Conservation (phyloP, 2,888 invertebrate genomes). For the Pseudococcus longispinus region DNA sequence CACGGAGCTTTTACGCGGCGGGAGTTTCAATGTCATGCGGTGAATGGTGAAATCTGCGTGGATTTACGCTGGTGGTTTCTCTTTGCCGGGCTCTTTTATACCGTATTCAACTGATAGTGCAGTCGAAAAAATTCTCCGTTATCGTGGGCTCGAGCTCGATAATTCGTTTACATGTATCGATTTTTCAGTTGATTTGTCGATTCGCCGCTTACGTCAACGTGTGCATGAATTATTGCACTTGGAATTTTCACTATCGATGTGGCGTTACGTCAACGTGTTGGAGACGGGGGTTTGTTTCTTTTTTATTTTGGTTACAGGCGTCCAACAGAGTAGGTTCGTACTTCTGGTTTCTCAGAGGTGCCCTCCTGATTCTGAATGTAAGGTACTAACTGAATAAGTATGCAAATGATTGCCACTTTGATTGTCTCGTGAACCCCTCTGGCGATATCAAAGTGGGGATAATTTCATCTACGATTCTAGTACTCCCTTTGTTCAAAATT, state of each 20-base stretch:
- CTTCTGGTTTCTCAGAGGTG: too few relatives aligned
- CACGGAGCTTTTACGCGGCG: not conserved
- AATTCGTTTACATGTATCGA: not conserved
- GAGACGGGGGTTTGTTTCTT: too few relatives aligned
- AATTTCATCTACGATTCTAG: too few relatives aligned
- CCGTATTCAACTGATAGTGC: conserved; percentile 13
- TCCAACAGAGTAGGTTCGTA: too few relatives aligned
- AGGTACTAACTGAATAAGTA: too few relatives aligned
- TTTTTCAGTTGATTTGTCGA: not conserved
- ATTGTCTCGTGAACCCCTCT: too few relatives aligned
- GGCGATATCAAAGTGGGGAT: too few relatives aligned
- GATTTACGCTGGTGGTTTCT: not conserved
- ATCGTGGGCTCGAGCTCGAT: not conserved
- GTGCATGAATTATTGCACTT: conserved; percentile 8
- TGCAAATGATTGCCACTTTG: too few relatives aligned
- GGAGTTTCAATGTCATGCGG: not conserved
- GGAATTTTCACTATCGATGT: not conserved
- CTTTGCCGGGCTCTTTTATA: not conserved
- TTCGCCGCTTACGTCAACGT: conserved; percentile 18
- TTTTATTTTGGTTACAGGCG: too few relatives aligned
- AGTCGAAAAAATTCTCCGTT: not conserved
- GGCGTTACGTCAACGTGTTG: not conserved
- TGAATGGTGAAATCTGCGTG: not conserved
- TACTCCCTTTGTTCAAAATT: too few relatives aligned
- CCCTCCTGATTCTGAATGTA: too few relatives aligned